Evolutionary conservation across 2,113 vertebrate genomes (phyloP), one percentile per base, ranked within the genome.

Genomic region (Hippocampus abdominalis): DNA sequence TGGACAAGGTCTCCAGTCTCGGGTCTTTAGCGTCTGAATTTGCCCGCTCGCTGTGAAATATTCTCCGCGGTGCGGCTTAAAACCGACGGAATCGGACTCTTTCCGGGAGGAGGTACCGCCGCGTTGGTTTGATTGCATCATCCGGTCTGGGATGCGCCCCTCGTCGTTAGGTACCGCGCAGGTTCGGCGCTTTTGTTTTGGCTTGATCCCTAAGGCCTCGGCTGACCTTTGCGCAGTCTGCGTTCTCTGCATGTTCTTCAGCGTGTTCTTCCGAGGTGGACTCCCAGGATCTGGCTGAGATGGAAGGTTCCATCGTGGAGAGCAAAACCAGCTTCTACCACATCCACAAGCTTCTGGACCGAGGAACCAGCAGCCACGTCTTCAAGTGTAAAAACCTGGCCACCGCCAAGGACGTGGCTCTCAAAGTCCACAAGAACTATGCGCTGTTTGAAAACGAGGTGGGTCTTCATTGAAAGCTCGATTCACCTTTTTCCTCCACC

Each of bases 331-430:
- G 42, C 23, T 64, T 64, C 23, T 64, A 64, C 63, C 42, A 46
- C 42, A 27, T 64, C 42, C 63, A 46, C n/a, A 64, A 64, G 42
- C 63, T 64, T 27, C 42, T 64, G 63, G 63, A 46, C 42, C 63
- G 63, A 64, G 63, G 63, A 27, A 64, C 42, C 63, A 64, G 63
- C 63, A 46, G 40, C 42, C 63, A 64, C 63, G 63, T 64, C 12
- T 64, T 64, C 63, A 64, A 16, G 42, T 64, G 63, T 27, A 44
- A 46, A 2, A 46, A 64, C 63, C 11, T 64, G 42, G 9, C 7
- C n/a, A 46, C n/a, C 13, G n/a, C 23, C 42, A 64, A 48, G 42
- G 23, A 64, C 42, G 42, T 64, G 63, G 63, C 63, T 0, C 63
- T 64, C 40, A 64, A 64, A 27, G 42, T 64, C 18, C 63, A 64